These are phyloP conservation scores for Myotis planiceps DNA, from an alignment of 2,797 vertebrate genomes.

Conservation along the genomic window DNA sequence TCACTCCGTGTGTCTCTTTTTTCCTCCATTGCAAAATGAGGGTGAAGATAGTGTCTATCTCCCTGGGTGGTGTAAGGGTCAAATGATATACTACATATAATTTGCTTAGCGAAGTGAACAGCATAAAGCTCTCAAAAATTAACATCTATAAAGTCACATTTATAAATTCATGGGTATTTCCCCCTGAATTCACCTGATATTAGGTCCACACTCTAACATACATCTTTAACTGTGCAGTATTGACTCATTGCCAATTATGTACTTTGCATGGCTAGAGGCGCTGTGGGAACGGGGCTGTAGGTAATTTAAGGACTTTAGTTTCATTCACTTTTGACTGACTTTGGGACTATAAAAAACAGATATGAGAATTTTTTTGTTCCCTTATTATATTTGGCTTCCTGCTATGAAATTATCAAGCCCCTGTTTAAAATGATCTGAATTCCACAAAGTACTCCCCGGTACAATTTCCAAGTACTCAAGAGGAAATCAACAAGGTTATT, in stretches of 20 bases:
- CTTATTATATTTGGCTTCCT: background rate
- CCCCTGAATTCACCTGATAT: background rate
- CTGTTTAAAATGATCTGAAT: background rate
- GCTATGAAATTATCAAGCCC: background rate
- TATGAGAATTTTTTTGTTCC: background rate
- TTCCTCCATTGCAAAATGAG: background rate
- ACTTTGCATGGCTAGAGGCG: background rate
- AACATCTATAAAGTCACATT: background rate
- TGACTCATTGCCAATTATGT: background rate
- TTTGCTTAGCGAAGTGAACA: background rate
- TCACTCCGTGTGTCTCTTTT: background rate
- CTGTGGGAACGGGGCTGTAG: background rate
- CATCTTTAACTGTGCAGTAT: background rate
- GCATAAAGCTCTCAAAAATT: background rate
- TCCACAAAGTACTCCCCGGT: background rate
- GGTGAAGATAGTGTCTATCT: background rate
- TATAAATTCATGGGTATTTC: background rate
- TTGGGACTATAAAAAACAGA: background rate
- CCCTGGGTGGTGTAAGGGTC: background rate
- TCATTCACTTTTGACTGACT: background rate
- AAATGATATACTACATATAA: background rate
- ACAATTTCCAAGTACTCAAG: background rate
- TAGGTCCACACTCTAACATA: background rate
- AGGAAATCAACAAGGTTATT: background rate
- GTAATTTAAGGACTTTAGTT: background rate